Evolutionary conservation across 1,140 invertebrate species (phyloP).

Genomic region (Anastatus disparis): DNA sequence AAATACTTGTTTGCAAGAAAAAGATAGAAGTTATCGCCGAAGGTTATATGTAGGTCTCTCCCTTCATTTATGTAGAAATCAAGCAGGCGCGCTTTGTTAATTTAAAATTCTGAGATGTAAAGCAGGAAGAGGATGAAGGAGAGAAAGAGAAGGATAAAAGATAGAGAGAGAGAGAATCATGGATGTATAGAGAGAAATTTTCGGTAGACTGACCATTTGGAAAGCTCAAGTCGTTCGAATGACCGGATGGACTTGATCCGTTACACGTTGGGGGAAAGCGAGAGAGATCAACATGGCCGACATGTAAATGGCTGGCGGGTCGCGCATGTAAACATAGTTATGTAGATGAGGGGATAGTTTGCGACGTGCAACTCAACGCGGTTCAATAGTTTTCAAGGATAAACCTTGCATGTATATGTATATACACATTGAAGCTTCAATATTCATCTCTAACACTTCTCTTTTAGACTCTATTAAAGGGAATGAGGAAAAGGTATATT

Average conservation of each 20-base stretch:
- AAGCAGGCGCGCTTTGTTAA: neutral
- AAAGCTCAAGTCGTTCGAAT: constrained; percentile 18
- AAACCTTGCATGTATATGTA: constrained; percentile 27
- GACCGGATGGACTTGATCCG: constrained; percentile 10
- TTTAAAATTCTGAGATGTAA: constrained; percentile 22
- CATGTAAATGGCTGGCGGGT: constrained; percentile 8
- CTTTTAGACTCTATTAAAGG: constrained; percentile 40
- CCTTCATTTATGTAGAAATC: neutral
- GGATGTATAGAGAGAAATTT: neutral
- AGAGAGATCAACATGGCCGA: constrained; percentile 1
- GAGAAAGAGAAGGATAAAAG: neutral
- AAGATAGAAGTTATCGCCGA: too few relatives aligned
- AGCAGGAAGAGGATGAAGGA: neutral
- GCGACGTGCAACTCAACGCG: neutral
- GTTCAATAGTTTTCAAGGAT: constrained; percentile 19
- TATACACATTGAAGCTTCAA: too few relatives aligned
- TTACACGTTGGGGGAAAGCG: too few relatives aligned
- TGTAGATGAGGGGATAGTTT: constrained; percentile 30
- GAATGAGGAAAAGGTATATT: neutral
- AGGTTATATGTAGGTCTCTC: too few relatives aligned
- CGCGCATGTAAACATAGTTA: constrained; percentile 25
- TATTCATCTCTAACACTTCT: constrained; percentile 5
- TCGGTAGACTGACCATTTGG: neutral
- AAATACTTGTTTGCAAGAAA: too few relatives aligned
- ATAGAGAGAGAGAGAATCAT: neutral